Evolutionary conservation across 2,113 vertebrate genomes (phyloP), one percentile per base, ranked within the genome.

Genomic region (Eublepharis macularius): DNA sequence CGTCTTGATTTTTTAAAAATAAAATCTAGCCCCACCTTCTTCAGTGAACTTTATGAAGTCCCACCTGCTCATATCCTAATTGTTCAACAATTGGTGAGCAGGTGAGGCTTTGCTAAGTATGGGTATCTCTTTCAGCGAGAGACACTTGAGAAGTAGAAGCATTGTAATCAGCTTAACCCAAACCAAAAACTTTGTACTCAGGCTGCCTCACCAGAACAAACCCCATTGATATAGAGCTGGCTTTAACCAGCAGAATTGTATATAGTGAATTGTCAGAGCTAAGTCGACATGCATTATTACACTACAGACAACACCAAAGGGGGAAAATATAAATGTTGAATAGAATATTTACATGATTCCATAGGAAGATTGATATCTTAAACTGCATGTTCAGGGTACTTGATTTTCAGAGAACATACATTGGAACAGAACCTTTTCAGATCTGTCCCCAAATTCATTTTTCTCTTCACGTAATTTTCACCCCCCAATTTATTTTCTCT

Each of bases 1-100:
- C 6, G n/a, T 63, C 19, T 51, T 19, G 36, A 14, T 21, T 41
- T 47, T 47, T 47, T 36, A 32, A 24, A 41, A 78, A 60, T 65
- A 32, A 80, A 84, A 84, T 26, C 41, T 60, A 54, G 32, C 60
- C 43, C 41, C 39, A 29, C 39, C 39, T 79, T 85, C 47, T 85
- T 79, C 32, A 72, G n/a, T 63, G 54, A 80, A 21, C 24, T 85
- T 57, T 36, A 19, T 26, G 36, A 80, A 80, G 19, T 63, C 24
- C 51, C 76, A 85, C 68, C 66, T 80, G 84, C 51, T 85, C 41
- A 34, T 57, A 85, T 45, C 39, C 43, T 70, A 84, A 70, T 34
- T 29, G 54, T 26, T 34, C 29, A 72, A 79, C 66, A 85, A 85
- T 41, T 80, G 76, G 41, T 36, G 24, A 80, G 54, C 68, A 80